Percentiles rank a stretch among this genome's conserved stretches.
Conservation (phyloP, 2,113 vertebrate species). For the Octodon degus region DNA sequence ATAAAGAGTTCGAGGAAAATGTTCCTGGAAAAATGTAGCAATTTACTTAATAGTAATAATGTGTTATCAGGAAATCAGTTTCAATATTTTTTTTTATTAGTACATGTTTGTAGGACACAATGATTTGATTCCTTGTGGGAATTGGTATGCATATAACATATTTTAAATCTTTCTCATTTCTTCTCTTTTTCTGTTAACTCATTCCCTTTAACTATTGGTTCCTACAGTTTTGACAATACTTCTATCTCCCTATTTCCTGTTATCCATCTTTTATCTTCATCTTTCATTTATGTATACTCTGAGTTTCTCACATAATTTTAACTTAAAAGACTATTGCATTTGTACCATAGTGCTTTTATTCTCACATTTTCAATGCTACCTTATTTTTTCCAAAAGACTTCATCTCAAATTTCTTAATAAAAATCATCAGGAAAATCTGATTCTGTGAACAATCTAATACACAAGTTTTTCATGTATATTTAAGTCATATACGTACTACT, state of each 20-base stretch:
- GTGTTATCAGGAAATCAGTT: neutral
- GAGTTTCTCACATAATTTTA: neutral
- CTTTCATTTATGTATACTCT: neutral
- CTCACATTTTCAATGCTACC: neutral
- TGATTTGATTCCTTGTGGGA: neutral
- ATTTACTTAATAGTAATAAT: constrained; percentile 2
- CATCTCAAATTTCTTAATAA: constrained; percentile 26
- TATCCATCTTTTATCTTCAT: neutral
- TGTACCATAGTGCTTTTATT: neutral
- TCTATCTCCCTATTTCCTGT: neutral
- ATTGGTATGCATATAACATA: neutral
- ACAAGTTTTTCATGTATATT: neutral
- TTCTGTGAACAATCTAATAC: neutral
- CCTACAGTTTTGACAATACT: neutral
- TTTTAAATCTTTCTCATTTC: neutral
- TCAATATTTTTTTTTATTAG: neutral
- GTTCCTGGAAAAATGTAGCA: neutral
- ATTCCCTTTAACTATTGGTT: neutral
- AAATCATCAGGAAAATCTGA: constrained; percentile 30
- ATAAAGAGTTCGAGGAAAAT: neutral
- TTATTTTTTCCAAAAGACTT: constrained; percentile 16
- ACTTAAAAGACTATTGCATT: neutral
- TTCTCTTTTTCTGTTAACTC: neutral
- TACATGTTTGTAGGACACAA: neutral
- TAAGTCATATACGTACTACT: neutral